Percentiles rank a stretch among this genome's conserved stretches.
phyloP scores from a whole-genome alignment of 2,888 invertebrate species.

The Desoria tigrina region DNA sequence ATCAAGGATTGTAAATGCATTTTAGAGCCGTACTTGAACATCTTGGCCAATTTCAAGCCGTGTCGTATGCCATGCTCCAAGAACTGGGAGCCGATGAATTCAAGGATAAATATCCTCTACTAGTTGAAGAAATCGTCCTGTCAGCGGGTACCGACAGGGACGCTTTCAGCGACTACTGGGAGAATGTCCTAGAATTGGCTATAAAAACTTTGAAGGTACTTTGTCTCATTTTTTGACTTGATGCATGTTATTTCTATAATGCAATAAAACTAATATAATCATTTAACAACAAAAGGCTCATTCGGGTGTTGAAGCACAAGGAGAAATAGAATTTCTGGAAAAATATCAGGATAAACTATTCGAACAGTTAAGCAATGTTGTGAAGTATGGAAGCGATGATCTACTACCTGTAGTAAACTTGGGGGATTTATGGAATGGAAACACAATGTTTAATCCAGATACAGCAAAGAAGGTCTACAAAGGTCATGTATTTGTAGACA shows the following conservation, averaged over 20 bases:
- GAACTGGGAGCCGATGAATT: slow-evolving; percentile 17
- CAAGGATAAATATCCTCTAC: slow-evolving; percentile 14
- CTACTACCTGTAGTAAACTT: slow-evolving; percentile 11
- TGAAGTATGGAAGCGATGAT: slow-evolving; percentile 3
- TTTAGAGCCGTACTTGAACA: slow-evolving; percentile 10
- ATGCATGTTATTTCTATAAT: not conserved
- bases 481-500: slow-evolving; percentile 1
- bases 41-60: slow-evolving; percentile 20
- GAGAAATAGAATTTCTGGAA: slow-evolving; percentile 5
- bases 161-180: not conserved
- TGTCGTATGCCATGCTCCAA: slow-evolving; percentile 13
- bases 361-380: slow-evolving; percentile 1
- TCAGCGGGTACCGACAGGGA: not conserved
- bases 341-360: slow-evolving; percentile 5
- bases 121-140: slow-evolving; percentile 10
- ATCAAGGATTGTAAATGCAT: not conserved
- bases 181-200: slow-evolving; percentile 2
- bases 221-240: not conserved
- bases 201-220: slow-evolving; percentile 16
- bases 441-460: slow-evolving; percentile 17
- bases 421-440: slow-evolving; percentile 24
- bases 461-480: slow-evolving; percentile 2
- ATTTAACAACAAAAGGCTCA: not conserved
- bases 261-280: too few relatives aligned
- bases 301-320: not conserved